Evolutionary conservation across 23 tunicate species (phyloP).

Genomic region (Halocynthia aurantium): DNA sequence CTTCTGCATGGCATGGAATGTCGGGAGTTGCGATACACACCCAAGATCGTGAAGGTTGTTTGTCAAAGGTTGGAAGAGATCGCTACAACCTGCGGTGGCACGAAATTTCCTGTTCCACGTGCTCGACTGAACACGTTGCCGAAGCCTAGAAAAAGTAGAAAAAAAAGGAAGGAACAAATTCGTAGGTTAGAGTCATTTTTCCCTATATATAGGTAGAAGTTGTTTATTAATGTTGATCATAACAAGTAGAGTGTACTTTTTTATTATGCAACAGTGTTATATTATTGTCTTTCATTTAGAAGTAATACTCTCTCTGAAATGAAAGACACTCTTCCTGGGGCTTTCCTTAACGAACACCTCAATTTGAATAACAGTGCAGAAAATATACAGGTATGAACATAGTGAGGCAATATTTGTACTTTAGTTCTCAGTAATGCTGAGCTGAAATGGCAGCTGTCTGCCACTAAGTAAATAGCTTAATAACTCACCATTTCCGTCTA

Average conservation of each 20-base stretch:
- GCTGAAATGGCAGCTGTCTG: too few relatives aligned
- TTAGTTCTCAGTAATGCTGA: too few relatives aligned
- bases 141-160: not conserved
- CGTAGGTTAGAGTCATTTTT: conserved; percentile 5
- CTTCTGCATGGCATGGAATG: conserved; percentile 85
- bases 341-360: conserved; percentile 63
- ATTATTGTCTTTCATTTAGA: conserved; percentile 21
- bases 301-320: conserved; percentile 64
- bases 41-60: conserved; percentile 69
- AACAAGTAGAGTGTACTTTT: not conserved
- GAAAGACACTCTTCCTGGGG: conserved; percentile 59
- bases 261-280: not conserved
- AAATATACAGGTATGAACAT: too few relatives aligned
- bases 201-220: too few relatives aligned
- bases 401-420: too few relatives aligned
- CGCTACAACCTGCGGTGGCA: conserved; percentile 13
- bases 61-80: conserved; percentile 44
- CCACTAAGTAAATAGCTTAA: too few relatives aligned
- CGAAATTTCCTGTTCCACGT: not conserved
- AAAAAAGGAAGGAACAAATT: not conserved
- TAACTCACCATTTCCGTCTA: too few relatives aligned
- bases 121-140: not conserved
- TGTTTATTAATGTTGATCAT: not conserved
- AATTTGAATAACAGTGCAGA: too few relatives aligned
- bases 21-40: conserved; percentile 52